A percentile compares a stretch with the other conserved stretches of the same genome.
phyloP scores from a whole-genome alignment of 2,113 vertebrate genomes.

The Thermophis baileyi region DNA sequence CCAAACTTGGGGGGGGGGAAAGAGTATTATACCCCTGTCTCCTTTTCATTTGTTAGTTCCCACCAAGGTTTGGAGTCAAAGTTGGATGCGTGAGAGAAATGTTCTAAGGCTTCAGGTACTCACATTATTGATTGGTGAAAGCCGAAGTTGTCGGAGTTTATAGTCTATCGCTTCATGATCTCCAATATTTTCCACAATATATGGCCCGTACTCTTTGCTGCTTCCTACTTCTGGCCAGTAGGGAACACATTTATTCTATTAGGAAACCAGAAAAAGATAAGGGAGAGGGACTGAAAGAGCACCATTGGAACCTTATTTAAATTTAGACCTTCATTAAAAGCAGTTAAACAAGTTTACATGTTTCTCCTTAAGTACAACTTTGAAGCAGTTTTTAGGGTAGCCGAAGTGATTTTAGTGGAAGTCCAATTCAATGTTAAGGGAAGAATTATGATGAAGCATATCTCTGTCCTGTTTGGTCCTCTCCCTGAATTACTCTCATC shows the following conservation, averaged over 20 bases:
- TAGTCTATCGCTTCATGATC: constrained; percentile 82
- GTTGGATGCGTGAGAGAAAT: background rate
- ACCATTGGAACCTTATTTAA: background rate
- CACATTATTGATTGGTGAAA: constrained; percentile 74
- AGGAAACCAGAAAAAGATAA: constrained; percentile 12
- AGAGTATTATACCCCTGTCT: background rate
- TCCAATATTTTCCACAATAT: constrained; percentile 64
- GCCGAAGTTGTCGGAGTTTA: constrained; percentile 77
- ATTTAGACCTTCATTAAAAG: background rate
- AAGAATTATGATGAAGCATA: background rate
- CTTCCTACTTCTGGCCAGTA: constrained; percentile 85
- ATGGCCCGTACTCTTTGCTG: constrained; percentile 70
- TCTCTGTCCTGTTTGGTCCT: background rate
- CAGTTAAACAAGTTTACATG: background rate
- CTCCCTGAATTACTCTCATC: background rate
- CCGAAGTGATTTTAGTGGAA: background rate
- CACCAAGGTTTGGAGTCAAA: background rate
- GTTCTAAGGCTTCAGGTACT: constrained; percentile 36
- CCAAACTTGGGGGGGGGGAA: background rate
- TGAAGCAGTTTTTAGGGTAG: background rate
- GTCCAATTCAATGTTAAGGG: background rate
- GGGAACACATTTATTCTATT: constrained; percentile 91
- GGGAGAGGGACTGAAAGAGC: background rate
- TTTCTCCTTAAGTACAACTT: background rate
- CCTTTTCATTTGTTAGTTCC: background rate